Conservation (phyloP, 2,113 vertebrate genomes). For the Nycticebus coucang region DNA sequence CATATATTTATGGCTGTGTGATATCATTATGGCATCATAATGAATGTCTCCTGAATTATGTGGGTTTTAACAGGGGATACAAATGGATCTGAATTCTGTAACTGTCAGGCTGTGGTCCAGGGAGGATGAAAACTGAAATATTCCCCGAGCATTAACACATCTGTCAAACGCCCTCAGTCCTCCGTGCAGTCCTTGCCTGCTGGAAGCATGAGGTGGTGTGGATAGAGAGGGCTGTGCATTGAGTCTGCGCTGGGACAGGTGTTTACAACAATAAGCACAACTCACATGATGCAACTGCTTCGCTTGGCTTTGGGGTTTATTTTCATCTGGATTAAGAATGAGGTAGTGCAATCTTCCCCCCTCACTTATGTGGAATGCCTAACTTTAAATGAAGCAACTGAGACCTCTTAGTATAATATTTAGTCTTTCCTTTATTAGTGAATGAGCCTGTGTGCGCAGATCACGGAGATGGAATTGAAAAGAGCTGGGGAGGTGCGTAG, state of each 20-base stretch:
- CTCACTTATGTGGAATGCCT: not conserved
- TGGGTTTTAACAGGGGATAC: constrained; percentile 30
- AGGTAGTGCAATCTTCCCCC: not conserved
- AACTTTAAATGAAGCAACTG: not conserved
- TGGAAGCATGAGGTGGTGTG: rapidly evolving
- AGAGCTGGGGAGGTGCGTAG: too few species aligned
- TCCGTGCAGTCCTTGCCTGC: rapidly evolving
- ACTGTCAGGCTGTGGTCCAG: constrained; percentile 48
- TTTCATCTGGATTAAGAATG: not conserved
- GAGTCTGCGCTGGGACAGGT: rapidly evolving
- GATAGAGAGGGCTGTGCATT: rapidly evolving
- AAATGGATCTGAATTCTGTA: constrained; percentile 62
- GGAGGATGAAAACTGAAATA: not conserved
- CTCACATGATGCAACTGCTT: rapidly evolving
- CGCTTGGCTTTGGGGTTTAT: not conserved
- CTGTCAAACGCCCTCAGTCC: not conserved
- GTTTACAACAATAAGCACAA: not conserved
- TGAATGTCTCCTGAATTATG: constrained; percentile 65
- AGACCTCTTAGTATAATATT: not conserved
- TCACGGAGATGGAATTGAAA: not conserved
- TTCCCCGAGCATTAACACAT: not conserved
- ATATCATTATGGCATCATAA: constrained; percentile 54
- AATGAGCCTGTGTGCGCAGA: not conserved
- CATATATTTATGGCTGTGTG: constrained; percentile 54
- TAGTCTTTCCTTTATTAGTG: not conserved